Conservation (phyloP, 2,888 invertebrate species). For the Hypselothyrea guttata region DNA sequence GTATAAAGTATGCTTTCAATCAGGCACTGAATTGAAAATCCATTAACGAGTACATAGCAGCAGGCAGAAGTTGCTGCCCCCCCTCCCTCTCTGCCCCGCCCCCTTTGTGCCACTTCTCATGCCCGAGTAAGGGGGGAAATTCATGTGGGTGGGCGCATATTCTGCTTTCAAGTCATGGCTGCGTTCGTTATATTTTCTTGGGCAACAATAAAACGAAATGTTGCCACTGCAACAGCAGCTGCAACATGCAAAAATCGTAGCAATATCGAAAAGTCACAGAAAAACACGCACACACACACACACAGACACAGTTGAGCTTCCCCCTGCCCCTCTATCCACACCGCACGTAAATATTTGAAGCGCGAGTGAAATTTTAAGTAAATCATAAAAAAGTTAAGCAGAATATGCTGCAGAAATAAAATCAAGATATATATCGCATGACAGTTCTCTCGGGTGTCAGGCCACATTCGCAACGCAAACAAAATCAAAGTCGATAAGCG, state of each 20-base stretch:
- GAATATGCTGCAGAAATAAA: neutral
- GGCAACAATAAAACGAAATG: conserved; percentile 74
- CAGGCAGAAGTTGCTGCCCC: too few relatives aligned
- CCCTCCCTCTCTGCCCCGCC: too few relatives aligned
- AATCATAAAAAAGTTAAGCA: conserved; percentile 24
- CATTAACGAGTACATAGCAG: conserved; percentile 73
- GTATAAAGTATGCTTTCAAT: conserved; percentile 76
- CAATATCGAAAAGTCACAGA: conserved; percentile 41
- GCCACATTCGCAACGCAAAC: conserved; percentile 27
- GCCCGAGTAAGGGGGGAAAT: neutral
- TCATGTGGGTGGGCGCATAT: neutral
- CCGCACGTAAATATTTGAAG: conserved; percentile 29
- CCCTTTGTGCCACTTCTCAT: too few relatives aligned
- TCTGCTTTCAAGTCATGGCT: conserved; percentile 52
- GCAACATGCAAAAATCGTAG: conserved; percentile 33
- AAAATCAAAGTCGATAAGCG: conserved; percentile 40
- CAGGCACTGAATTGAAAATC: conserved; percentile 78
- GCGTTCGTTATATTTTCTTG: conserved; percentile 55
- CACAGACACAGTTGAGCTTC: conserved; percentile 13
- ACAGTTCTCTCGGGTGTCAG: conserved; percentile 8
- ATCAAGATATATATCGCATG: neutral
- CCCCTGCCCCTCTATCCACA: conserved; percentile 3
- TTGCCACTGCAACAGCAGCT: conserved; percentile 46
- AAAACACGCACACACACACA: conserved; percentile 30
- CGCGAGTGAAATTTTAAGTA: conserved; percentile 57